Evolutionary conservation across 2,113 vertebrate genomes (phyloP), one percentile per base, ranked within the genome.

Genomic region (Protobothrops flavoviridis): DNA sequence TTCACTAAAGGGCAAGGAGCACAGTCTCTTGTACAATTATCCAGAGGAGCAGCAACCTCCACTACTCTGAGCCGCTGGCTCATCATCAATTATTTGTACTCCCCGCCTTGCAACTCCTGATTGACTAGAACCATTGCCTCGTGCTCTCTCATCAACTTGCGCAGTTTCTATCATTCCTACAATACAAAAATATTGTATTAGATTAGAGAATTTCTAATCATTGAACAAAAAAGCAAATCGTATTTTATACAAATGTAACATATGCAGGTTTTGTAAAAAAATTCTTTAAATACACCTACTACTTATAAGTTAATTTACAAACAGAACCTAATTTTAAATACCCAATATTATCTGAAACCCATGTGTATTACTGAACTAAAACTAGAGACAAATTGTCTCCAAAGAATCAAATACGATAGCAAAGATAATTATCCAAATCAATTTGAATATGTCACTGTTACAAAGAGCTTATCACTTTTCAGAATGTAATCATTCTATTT

Each of bases 101-200:
- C 99, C 99, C 93, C 99, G 97, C 94, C 99, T 97, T 61, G 98
- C 97, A 55, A 93, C 94, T 95, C 98, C 98, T 8, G 98, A 97
- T 59, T 99, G 98, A 97, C 98, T 98, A 91, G 98, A 98, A 88
- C 99, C 99, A 69, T 99, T 99, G 90, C 99, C 99, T 98, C 98
- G 99, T 91, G 98, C 97, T 95, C 98, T 97, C 97, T 99, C 99
- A 87, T 99, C 99, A 39, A 98, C 98, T 96, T 99, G 99, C 91
- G 99, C 99, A 0, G 98, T 99, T 96, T 99, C 99, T 98, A 99
- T 99, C 99, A 99, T 99, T 96, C 99, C 99, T 99, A 95, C 45
- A 93, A 97, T 87, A 92, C 15, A 91, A 91, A 55, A 92, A 90
- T 61, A 33, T 0, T 1, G 13, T 9, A 93, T 96, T 91, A 97